Percentiles rank a stretch among this genome's conserved stretches.
phyloP scores from a whole-genome alignment of 2,888 invertebrate species.

The Dilophus febrilis region DNA sequence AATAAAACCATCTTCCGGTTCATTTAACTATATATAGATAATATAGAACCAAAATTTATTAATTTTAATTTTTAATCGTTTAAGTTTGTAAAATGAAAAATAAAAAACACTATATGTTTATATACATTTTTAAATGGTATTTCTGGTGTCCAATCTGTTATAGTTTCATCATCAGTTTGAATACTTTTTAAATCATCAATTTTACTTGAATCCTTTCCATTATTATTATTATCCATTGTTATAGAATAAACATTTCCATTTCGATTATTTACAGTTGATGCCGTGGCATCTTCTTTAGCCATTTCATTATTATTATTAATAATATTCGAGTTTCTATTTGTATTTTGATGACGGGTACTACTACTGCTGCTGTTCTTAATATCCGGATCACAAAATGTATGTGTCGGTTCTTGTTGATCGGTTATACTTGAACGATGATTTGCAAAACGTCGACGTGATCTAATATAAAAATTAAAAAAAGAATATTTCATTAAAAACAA shows the following conservation, averaged over 20 bases:
- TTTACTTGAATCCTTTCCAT: neutral
- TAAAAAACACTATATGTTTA: conserved; percentile 4
- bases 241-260: neutral
- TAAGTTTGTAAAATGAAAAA: too few species aligned
- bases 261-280: neutral
- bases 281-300: too few species aligned
- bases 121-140: conserved; percentile 79
- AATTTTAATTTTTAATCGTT: too few species aligned
- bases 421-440: neutral
- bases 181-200: conserved; percentile 1
- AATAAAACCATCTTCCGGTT: conserved; percentile 23
- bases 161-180: conserved; percentile 57
- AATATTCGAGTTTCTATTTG: too few species aligned
- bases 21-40: conserved; percentile 20
- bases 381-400: neutral
- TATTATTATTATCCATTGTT: neutral
- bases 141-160: conserved; percentile 78
- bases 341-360: too few species aligned
- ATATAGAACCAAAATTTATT: neutral
- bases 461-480: neutral
- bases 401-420: neutral
- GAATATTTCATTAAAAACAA: neutral
- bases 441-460: neutral
- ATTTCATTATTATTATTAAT: too few species aligned
- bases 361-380: neutral